Evolutionary conservation across 2,888 invertebrate species (phyloP), one percentile per base, ranked within the genome.

Genomic region (Phyllotreta striolata): DNA sequence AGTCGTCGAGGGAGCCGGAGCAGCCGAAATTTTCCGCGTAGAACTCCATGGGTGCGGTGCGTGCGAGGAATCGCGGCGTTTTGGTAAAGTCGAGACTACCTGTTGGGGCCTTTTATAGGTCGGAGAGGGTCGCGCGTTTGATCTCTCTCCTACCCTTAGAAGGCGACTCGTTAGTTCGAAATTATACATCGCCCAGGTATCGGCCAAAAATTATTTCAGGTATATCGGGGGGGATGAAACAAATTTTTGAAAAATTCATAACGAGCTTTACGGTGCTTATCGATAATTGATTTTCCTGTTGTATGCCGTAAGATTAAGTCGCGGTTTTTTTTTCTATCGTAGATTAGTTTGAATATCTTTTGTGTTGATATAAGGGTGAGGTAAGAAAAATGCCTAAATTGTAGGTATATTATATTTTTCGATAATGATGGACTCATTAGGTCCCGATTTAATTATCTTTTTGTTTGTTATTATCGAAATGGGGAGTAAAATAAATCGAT

Each of bases 11-110:
- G 37, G 64, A 8, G 51, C 61, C 34, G 68, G 66, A 69, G 70
- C 67, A 10, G 73, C 76, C 72, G 71, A 70, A 79, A 40, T 75
- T 62, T 54, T 79, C 78, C 44, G 74, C 73, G 41, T 49, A 64
- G 13, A 70, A 67, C 64, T 72, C 73, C 73, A 76, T 75, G 40
- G 38, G 44, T 46, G 6, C 6, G 38, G 56, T 55, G 14, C 24
- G 24, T 14, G 24, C 37, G 41, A 66, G 54, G 61, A 63, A 66
- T 65, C 1, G 52, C 13, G 13, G 13, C 63, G 59, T 71, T 66
- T 59, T 73, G 66, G 61, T 55, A 46, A 51, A 51, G 57, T 46
- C 41, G 57, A 66, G 60, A 70, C 76, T 77, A 77, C 77, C 77
- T 77, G 77, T 75, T 76, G 74, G 24, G 24, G 66, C 70, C 72